phyloP scores from a whole-genome alignment of 2,113 vertebrate genomes.

The Donacobius atricapilla region DNA sequence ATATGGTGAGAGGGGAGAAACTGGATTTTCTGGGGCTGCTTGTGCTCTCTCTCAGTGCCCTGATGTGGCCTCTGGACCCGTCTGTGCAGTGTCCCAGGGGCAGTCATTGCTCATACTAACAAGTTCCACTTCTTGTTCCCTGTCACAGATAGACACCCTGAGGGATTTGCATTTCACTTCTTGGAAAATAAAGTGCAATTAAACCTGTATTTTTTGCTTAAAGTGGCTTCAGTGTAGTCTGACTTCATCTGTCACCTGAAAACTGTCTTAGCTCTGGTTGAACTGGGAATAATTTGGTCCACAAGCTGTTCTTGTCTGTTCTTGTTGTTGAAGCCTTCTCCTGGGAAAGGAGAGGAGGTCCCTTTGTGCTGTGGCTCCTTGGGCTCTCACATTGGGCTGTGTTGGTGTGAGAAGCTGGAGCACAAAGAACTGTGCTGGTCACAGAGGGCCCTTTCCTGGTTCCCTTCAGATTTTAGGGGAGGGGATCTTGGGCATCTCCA shows the following conservation, averaged over 20 bases:
- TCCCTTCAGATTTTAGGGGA: background rate
- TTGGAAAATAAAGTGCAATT: conserved; percentile 69
- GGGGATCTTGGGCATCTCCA: accelerated
- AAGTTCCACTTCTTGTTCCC: background rate
- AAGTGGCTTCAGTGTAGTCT: background rate
- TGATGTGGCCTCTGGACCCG: accelerated
- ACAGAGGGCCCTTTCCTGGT: accelerated
- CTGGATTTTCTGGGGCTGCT: background rate
- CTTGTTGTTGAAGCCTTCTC: background rate
- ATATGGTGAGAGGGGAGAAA: accelerated
- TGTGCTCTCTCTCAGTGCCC: background rate
- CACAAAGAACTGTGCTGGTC: accelerated
- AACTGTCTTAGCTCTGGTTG: background rate
- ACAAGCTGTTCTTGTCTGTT: accelerated
- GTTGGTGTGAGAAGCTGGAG: background rate
- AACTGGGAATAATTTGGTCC: accelerated
- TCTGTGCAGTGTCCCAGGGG: background rate
- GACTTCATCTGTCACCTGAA: accelerated
- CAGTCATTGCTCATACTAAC: background rate
- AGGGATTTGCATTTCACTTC: background rate
- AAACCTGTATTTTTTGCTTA: background rate
- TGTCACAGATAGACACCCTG: accelerated
- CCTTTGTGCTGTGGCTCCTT: background rate
- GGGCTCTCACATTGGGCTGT: accelerated
- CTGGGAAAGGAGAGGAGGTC: background rate